These are phyloP conservation scores for Hippoglossus stenolepis DNA, from an alignment of 2,113 vertebrate genomes.

Conservation along the genomic window DNA sequence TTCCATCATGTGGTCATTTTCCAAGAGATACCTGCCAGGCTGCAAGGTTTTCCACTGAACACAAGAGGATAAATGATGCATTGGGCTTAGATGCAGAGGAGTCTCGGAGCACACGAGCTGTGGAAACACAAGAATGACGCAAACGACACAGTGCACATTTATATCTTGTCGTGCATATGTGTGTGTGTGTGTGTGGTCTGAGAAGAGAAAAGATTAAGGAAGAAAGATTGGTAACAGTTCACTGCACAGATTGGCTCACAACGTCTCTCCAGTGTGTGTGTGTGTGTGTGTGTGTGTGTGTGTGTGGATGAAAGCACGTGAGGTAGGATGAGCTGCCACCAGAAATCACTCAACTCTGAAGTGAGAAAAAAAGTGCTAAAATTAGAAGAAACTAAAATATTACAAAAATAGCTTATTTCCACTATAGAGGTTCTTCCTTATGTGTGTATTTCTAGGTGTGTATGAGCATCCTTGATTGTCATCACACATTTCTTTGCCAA, in stretches of 20 bases:
- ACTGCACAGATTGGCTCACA: constrained; percentile 20
- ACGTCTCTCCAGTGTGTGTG: background rate
- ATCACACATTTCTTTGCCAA: constrained; percentile 23
- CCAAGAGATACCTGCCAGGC: background rate
- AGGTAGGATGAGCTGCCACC: constrained; percentile 16
- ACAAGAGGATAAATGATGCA: constrained; percentile 33
- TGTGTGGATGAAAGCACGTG: background rate
- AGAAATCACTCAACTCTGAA: constrained; percentile 14
- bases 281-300: background rate
- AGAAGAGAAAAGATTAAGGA: background rate
- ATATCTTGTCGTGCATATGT: background rate
- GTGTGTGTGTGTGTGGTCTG: background rate
- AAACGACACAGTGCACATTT: background rate
- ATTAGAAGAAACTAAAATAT: background rate
- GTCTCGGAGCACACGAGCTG: background rate
- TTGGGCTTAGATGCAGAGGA: background rate
- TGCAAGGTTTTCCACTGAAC: constrained; percentile 3
- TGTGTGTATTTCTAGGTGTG: background rate
- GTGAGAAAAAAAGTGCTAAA: constrained; percentile 26
- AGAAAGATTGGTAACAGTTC: background rate
- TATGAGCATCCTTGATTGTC: background rate
- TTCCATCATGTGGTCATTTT: constrained; percentile 3
- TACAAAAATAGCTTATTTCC: background rate
- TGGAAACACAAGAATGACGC: constrained; percentile 51
- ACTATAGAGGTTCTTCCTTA: no score